Conservation (phyloP, 2,797 vertebrate genomes). For the Myotis vivesi region DNA sequence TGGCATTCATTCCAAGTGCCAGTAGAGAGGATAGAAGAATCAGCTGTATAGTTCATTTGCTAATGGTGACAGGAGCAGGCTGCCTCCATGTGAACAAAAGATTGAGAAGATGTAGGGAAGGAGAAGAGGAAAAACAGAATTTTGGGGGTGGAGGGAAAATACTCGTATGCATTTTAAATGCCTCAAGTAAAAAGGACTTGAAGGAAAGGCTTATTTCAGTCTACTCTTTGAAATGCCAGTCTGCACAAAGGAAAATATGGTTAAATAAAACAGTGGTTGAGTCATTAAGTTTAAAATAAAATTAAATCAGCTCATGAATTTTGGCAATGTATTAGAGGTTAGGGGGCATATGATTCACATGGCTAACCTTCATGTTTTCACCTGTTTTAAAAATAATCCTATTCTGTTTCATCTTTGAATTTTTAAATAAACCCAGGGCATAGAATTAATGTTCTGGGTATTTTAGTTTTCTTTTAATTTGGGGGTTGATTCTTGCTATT, state of each 20-base stretch:
- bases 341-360: neutral
- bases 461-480: constrained; percentile 35
- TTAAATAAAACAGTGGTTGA: neutral
- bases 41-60: neutral
- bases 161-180: neutral
- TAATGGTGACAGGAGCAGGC: neutral
- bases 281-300: neutral
- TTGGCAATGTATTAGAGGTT: neutral
- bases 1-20: neutral
- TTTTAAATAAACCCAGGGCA: neutral
- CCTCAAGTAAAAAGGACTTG: neutral
- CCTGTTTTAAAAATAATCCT: neutral
- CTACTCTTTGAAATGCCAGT: neutral
- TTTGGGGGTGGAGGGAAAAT: neutral
- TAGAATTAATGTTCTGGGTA: neutral
- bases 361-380: neutral
- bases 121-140: neutral
- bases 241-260: neutral
- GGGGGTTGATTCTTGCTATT: neutral
- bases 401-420: neutral
- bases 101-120: neutral
- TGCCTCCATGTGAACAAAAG: neutral
- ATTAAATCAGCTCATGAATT: neutral
- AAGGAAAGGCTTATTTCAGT: neutral
- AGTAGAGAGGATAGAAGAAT: neutral